Conservation (phyloP, 1,140 invertebrate genomes). For the Drosophila sulfurigaster region DNA sequence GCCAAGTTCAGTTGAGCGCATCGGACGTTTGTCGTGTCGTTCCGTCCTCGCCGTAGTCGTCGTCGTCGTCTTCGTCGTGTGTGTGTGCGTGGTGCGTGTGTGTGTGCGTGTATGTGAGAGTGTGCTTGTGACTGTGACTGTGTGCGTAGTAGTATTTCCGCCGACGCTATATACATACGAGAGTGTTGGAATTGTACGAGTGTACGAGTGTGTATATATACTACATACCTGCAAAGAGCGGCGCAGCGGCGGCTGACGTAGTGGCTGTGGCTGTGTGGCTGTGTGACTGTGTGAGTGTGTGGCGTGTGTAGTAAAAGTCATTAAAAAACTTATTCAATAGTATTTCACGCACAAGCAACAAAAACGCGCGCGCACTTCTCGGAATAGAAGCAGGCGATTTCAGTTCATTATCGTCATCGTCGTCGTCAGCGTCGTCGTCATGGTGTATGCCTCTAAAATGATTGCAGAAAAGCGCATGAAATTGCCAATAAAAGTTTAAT, state of each 20-base stretch:
- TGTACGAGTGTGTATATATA: not conserved
- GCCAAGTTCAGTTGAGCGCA: conserved; percentile 82
- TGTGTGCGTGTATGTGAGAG: conserved; percentile 39
- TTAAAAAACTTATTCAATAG: conserved; percentile 82
- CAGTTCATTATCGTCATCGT: conserved; percentile 41
- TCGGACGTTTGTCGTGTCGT: conserved; percentile 69
- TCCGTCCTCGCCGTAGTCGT: conserved; percentile 36
- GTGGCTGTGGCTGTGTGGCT: conserved; percentile 37
- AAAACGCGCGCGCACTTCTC: conserved; percentile 71
- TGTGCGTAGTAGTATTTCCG: conserved; percentile 74
- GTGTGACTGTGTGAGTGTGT: too few relatives aligned
- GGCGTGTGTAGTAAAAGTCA: conserved; percentile 79
- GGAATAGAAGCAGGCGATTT: conserved; percentile 35
- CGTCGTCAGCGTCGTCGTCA: conserved; percentile 15
- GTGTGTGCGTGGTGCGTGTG: conserved; percentile 17
- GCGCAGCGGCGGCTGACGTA: conserved; percentile 46
- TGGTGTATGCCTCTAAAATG: conserved; percentile 56
- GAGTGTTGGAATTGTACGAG: not conserved
- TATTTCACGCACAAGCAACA: conserved; percentile 66
- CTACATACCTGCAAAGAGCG: conserved; percentile 11
- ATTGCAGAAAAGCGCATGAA: conserved; percentile 65
- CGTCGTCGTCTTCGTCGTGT: conserved; percentile 29
- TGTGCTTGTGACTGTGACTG: conserved; percentile 33
- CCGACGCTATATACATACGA: conserved; percentile 45
- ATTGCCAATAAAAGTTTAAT: conserved; percentile 75